Percentiles rank a stretch among this genome's conserved stretches.
Conservation (phyloP, 2,113 vertebrate species). For the Benitochromis conjunctus region DNA sequence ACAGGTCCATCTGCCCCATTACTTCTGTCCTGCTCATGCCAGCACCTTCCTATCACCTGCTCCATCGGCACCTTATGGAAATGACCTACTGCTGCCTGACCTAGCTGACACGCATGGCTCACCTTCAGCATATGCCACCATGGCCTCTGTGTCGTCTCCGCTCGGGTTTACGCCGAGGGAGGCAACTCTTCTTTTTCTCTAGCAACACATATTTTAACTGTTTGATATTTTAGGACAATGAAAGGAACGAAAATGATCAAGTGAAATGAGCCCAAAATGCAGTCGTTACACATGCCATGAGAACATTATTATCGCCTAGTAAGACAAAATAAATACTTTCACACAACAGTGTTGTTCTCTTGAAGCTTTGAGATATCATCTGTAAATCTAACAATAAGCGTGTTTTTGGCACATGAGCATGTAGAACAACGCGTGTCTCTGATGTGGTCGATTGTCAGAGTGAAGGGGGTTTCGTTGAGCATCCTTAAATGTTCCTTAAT, state of each 20-base stretch:
- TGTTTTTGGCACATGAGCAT: not conserved
- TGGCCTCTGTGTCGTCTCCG: not conserved
- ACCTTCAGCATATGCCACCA: slow-evolving; percentile 61
- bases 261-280: not conserved
- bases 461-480: not conserved
- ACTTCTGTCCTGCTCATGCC: slow-evolving; percentile 57
- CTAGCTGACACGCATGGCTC: slow-evolving; percentile 56
- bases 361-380: not conserved
- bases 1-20: slow-evolving; percentile 76
- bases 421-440: not conserved
- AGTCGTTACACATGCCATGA: not conserved
- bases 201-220: not conserved
- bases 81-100: slow-evolving; percentile 66
- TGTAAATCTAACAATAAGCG: not conserved
- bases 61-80: slow-evolving; percentile 66
- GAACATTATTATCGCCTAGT: not conserved
- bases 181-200: not conserved
- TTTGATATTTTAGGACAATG: not conserved
- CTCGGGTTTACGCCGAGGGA: not conserved
- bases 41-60: slow-evolving; percentile 61
- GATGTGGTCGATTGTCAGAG: slow-evolving; percentile 20
- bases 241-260: not conserved
- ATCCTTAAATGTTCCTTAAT: not conserved
- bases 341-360: not conserved
- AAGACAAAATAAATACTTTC: not conserved